Percentiles rank a stretch among this genome's conserved stretches.
Evolutionary conservation across 2,797 vertebrate genomes (phyloP).

Genomic region (Myotis myotis): DNA sequence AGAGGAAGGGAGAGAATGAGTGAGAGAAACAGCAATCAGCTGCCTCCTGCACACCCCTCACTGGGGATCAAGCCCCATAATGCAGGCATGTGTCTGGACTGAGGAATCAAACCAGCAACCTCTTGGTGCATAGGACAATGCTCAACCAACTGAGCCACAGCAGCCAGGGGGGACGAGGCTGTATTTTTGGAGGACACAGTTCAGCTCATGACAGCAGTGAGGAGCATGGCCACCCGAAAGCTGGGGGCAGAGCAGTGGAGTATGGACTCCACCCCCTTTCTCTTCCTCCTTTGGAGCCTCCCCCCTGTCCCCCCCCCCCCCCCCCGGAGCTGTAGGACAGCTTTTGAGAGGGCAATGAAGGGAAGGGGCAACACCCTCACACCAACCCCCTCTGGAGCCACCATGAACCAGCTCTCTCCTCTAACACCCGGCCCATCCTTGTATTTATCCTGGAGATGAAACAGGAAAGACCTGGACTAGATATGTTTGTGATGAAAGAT

Average conservation of each 20-base stretch:
- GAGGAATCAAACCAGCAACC: too few species aligned
- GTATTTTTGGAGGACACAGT: background rate
- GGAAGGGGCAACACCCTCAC: too few species aligned
- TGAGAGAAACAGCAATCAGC: too few species aligned
- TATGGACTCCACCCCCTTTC: background rate
- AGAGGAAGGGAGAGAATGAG: too few species aligned
- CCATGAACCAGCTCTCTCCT: background rate
- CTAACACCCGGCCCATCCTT: rapidly evolving
- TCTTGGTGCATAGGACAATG: too few species aligned
- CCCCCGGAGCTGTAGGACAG: background rate
- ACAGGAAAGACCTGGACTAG: background rate
- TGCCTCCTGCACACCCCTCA: too few species aligned
- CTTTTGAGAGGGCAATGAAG: background rate
- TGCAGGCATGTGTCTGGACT: too few species aligned
- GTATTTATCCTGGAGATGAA: background rate
- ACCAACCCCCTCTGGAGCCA: background rate
- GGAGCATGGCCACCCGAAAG: background rate
- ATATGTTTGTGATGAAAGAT: background rate
- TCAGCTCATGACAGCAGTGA: background rate
- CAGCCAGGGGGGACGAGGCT: too few species aligned
- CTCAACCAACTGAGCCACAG: too few species aligned
- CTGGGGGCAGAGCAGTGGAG: rapidly evolving
- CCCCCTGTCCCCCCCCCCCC: background rate
- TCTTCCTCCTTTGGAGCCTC: background rate
- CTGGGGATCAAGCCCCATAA: too few species aligned